Percentiles rank a stretch among this genome's conserved stretches.
phyloP scores from a whole-genome alignment of 2,888 invertebrate species.

The Eueremaeus valkanovi region DNA sequence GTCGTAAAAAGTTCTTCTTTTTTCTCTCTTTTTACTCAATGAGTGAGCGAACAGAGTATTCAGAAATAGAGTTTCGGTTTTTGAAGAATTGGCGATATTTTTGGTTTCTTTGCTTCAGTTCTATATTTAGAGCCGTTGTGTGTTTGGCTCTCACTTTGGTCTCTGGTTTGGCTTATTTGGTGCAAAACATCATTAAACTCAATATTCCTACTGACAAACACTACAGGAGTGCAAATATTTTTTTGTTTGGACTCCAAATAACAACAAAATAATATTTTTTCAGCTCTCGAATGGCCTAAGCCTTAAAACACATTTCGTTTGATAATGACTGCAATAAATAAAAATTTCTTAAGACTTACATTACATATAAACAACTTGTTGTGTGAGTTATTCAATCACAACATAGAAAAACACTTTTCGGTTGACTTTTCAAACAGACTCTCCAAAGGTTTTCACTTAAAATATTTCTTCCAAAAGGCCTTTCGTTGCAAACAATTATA shows the following conservation, averaged over 20 bases:
- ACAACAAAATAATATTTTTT: neutral
- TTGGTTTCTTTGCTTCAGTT: neutral
- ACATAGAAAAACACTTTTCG: no score
- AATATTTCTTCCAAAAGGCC: no score
- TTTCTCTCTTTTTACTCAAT: no score
- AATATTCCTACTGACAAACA: slow-evolving; percentile 7
- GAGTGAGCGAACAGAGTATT: no score
- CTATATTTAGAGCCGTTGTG: neutral
- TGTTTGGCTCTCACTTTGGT: neutral
- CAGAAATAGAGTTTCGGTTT: no score
- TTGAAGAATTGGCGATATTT: no score
- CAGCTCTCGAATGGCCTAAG: neutral
- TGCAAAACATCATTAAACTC: neutral
- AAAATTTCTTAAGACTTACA: neutral
- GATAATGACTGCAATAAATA: neutral
- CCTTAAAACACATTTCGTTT: slow-evolving; percentile 11
- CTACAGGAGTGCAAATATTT: neutral
- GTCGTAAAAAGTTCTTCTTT: neutral
- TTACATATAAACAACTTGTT: neutral
- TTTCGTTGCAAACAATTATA: no score
- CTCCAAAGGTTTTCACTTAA: no score
- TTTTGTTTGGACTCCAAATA: neutral
- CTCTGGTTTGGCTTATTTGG: no score
- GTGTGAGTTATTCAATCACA: no score
- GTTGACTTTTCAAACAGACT: no score